Evolutionary conservation across 2,888 invertebrate genomes (phyloP).

Genomic region (Ormyrus labotus): DNA sequence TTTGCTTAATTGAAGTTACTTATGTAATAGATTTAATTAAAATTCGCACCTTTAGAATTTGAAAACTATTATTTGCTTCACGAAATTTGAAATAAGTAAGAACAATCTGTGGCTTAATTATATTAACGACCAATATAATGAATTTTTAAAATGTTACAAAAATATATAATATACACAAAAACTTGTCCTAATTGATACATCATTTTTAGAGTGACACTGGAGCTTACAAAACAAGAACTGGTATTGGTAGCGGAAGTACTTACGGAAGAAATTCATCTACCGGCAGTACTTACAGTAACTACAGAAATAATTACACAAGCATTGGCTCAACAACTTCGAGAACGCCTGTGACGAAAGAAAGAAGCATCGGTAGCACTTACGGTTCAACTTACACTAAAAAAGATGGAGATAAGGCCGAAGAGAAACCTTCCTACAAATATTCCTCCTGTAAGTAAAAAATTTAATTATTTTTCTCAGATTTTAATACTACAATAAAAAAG

Average conservation of each 20-base stretch:
- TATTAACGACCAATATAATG: neutral
- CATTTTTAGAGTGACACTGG: slow-evolving; percentile 67
- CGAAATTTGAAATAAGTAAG: too few relatives aligned
- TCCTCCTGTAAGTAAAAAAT: slow-evolving; percentile 64
- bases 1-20: too few relatives aligned
- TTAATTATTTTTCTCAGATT: neutral
- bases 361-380: slow-evolving; percentile 62
- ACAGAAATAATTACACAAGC: slow-evolving; percentile 67
- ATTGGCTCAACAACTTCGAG: slow-evolving; percentile 63
- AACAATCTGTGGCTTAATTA: too few relatives aligned
- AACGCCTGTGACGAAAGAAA: slow-evolving; percentile 64
- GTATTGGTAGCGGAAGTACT: slow-evolving; percentile 51
- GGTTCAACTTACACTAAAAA: slow-evolving; percentile 61
- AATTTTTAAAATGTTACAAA: neutral
- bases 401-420: slow-evolving; percentile 63
- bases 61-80: too few relatives aligned
- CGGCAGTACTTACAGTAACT: slow-evolving; percentile 67
- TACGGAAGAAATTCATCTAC: slow-evolving; percentile 65
- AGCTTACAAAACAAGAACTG: slow-evolving; percentile 65
- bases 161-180: neutral
- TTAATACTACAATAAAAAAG: too few relatives aligned
- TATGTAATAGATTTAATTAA: too few relatives aligned
- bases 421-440: slow-evolving; percentile 68
- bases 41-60: too few relatives aligned
- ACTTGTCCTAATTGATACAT: neutral